Evolutionary conservation across 2,797 vertebrate species (phyloP).

Genomic region (Fistularia commersonii): DNA sequence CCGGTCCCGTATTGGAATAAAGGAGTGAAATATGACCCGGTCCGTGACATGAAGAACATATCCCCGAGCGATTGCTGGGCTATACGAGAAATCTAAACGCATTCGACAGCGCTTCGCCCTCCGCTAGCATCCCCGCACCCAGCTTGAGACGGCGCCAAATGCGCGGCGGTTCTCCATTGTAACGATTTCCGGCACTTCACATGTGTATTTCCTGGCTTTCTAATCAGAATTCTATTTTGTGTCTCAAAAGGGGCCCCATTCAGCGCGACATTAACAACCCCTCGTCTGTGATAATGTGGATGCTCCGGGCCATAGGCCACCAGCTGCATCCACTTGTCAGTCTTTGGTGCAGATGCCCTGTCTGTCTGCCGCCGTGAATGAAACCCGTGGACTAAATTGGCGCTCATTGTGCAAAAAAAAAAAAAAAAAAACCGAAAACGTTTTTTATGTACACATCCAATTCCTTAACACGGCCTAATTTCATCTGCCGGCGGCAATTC

Average conservation of each 20-base stretch:
- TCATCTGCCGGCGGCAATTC: slow-evolving; percentile 59
- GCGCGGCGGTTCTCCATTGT: slow-evolving; percentile 72
- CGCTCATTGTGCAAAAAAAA: slow-evolving; percentile 56
- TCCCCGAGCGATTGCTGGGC: slow-evolving; percentile 19
- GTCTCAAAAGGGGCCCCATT: slow-evolving; percentile 76
- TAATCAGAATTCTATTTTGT: slow-evolving; percentile 83
- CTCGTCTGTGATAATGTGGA: slow-evolving; percentile 74
- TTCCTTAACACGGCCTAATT: slow-evolving; percentile 65
- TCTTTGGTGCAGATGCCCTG: slow-evolving; percentile 73
- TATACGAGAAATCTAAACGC: slow-evolving; percentile 42
- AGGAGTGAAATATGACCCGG: too few relatives aligned
- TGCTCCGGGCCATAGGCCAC: slow-evolving; percentile 75
- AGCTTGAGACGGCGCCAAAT: slow-evolving; percentile 77
- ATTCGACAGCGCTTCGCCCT: slow-evolving; percentile 58
- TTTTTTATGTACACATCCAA: slow-evolving; percentile 66
- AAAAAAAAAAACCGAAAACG: slow-evolving; percentile 27
- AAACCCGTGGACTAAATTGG: slow-evolving; percentile 65
- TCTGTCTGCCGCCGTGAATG: slow-evolving; percentile 65
- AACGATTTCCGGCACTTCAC: slow-evolving; percentile 80
- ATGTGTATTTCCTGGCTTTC: slow-evolving; percentile 80
- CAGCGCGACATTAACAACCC: slow-evolving; percentile 71
- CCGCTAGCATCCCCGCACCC: slow-evolving; percentile 65
- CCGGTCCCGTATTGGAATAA: too few relatives aligned
- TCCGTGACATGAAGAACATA: slow-evolving; percentile 9
- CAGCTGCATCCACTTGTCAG: slow-evolving; percentile 82